Conservation (phyloP, 2,113 vertebrate species). For the Trochalopteron elliotii region DNA sequence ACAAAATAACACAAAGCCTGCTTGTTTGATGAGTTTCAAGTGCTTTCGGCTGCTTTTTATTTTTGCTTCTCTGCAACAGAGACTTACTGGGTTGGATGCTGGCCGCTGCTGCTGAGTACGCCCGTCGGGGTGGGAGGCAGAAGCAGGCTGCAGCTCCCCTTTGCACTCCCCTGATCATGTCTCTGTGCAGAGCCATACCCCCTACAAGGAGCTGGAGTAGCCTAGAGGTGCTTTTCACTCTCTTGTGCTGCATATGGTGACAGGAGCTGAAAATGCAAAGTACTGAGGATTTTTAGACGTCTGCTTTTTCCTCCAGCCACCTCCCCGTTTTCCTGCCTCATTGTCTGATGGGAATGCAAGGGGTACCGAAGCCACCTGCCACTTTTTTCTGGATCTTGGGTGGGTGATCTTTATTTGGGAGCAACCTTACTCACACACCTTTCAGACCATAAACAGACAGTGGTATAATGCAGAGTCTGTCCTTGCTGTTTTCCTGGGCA, state of each 20-base stretch:
- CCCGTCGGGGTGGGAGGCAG: neutral
- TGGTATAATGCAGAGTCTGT: neutral
- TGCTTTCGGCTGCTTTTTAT: constrained; percentile 6
- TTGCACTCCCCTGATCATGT: neutral
- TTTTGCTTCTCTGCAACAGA: constrained; percentile 6
- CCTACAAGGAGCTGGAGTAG: constrained; percentile 39
- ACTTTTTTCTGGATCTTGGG: neutral
- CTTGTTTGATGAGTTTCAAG: constrained; percentile 35
- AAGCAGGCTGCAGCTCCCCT: neutral
- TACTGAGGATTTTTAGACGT: neutral
- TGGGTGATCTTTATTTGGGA: neutral
- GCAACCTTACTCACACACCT: neutral
- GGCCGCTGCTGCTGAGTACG: neutral
- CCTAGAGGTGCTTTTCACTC: constrained; percentile 41
- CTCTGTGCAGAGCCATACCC: neutral
- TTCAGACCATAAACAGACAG: neutral
- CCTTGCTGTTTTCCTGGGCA: constrained; percentile 35
- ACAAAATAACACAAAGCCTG: neutral
- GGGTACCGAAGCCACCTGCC: neutral
- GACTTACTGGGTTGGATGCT: neutral
- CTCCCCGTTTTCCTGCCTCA: neutral
- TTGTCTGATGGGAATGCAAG: accelerated
- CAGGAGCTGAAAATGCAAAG: constrained; percentile 15
- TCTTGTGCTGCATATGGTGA: neutral
- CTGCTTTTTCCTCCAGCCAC: neutral